Evolutionary conservation across 2,888 invertebrate species (phyloP), one percentile per base, ranked within the genome.

Genomic region (Griposia aprilina): DNA sequence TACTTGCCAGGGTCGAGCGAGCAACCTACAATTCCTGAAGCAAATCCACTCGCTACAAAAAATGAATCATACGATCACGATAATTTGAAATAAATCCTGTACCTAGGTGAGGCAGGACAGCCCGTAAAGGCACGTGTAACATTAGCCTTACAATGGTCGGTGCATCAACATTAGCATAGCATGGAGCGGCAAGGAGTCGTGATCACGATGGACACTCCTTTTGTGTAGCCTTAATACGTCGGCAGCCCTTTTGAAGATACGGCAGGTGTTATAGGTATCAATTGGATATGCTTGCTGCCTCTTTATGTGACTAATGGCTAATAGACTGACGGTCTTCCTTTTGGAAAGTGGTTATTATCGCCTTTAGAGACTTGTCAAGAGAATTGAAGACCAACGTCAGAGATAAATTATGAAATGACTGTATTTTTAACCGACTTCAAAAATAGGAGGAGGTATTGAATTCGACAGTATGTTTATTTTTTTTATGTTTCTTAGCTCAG

Each of bases 201-300:
- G 84, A 59, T 52, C 84, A 84, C 84, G 84, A 86, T 41, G 30
- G 50, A n/a, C 75, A 48, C 26, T 65, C 84, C 84, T 79, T 83
- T 48, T 86, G 50, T 86, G 75, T 76, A 66, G 48, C 15, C 68
- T 52, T 45, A 63, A 66, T 57, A 57, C 80, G 73, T 65, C 82
- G 82, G 83, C 60, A 62, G 79, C 26, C 87, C 83, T 83, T 84
- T 70, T 75, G 65, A 65, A 83, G 75, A 52, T 41, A 30, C 55
- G 23, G 10, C 48, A n/a, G 15, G 4, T 30, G 36, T 11, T 67
- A 55, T 80, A 55, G 30, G 15, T 69, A 41, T 10, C 57, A 1
- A 52, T 17, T 23, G n/a, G 62, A 30, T 45, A 36, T 10, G 50
- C n/a, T 30, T 23, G 50, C 13, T 26, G 45, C 48, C 55, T 81